These are phyloP conservation scores for Norana najaformis DNA, from an alignment of 2,888 invertebrate species.

Conservation along the genomic window DNA sequence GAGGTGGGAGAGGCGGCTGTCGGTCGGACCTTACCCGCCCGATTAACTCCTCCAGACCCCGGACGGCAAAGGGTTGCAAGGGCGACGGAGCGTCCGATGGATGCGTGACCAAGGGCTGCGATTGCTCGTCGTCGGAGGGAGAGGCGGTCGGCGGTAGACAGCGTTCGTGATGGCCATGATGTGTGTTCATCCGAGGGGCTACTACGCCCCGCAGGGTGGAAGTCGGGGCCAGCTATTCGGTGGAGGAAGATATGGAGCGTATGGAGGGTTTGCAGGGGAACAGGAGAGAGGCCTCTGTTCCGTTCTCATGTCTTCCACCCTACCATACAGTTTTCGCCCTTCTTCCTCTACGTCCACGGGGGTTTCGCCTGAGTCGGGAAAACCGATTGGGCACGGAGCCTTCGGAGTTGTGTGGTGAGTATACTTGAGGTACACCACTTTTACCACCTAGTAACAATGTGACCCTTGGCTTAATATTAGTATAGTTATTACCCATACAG, in stretches of 20 bases:
- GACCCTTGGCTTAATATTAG: neutral
- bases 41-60: neutral
- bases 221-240: neutral
- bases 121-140: slow-evolving; percentile 15
- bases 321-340: slow-evolving; percentile 5
- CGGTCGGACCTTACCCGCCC: slow-evolving; percentile 18
- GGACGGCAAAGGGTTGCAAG: slow-evolving; percentile 1
- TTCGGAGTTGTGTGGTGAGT: slow-evolving; percentile 99
- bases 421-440: neutral
- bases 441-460: neutral
- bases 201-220: slow-evolving; percentile 7
- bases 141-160: neutral
- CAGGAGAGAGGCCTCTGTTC: neutral
- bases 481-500: neutral
- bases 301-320: slow-evolving; percentile 13
- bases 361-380: slow-evolving; percentile 23
- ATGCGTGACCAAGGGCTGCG: slow-evolving; percentile 10
- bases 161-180: slow-evolving; percentile 22
- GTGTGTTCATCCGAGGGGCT: slow-evolving; percentile 14
- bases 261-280: neutral
- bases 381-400: slow-evolving; percentile 97
- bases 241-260: slow-evolving; percentile 14
- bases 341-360: neutral
- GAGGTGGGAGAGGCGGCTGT: slow-evolving; percentile 16
- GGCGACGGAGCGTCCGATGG: slow-evolving; percentile 15